Conservation (phyloP, 2,113 vertebrate species). For the Hirundichthys speculiger region DNA sequence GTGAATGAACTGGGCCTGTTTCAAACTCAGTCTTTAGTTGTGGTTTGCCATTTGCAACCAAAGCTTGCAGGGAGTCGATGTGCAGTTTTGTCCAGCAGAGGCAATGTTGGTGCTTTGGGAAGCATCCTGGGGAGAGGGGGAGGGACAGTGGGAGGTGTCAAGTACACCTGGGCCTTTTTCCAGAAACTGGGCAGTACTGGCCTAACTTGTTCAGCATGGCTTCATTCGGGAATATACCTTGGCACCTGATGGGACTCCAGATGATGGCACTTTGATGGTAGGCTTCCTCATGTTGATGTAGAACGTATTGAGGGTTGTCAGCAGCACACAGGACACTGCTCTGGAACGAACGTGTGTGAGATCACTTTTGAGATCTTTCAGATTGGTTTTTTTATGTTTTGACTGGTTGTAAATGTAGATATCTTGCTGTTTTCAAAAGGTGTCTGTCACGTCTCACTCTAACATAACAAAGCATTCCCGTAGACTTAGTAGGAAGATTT, state of each 20-base stretch:
- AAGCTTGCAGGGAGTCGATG: neutral
- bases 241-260: neutral
- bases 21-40: too few species aligned
- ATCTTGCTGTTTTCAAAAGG: neutral
- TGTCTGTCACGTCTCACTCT: neutral
- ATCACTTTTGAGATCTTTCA: neutral
- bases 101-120: slow-evolving; percentile 2
- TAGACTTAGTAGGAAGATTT: slow-evolving; percentile 17
- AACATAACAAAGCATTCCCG: neutral
- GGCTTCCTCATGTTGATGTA: slow-evolving; percentile 13
- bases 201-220: slow-evolving; percentile 47
- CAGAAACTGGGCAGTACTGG: slow-evolving; percentile 15
- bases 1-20: too few species aligned
- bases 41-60: too few species aligned
- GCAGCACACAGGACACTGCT: neutral
- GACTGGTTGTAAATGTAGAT: neutral
- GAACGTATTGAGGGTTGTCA: neutral
- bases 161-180: slow-evolving; percentile 2
- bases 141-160: slow-evolving; percentile 25
- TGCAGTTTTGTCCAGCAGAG: slow-evolving; percentile 47
- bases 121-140: neutral
- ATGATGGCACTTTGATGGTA: slow-evolving; percentile 33
- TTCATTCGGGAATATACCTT: neutral
- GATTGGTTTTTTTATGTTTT: neutral
- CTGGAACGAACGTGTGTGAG: neutral